phyloP scores from a whole-genome alignment of 2,113 vertebrate species.

The Chrysochloris asiatica region DNA sequence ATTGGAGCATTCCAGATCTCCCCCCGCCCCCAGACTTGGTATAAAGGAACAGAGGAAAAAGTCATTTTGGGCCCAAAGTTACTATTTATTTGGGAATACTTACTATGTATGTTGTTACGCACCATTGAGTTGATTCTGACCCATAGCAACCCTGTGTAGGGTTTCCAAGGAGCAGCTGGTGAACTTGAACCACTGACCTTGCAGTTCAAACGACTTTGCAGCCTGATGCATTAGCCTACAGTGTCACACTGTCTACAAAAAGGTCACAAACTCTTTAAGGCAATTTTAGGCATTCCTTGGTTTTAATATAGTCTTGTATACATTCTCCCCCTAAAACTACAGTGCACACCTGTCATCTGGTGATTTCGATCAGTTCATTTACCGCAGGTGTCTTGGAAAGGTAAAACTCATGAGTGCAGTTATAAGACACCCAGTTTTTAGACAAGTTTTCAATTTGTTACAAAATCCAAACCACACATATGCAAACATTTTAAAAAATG shows the following conservation, averaged over 20 bases:
- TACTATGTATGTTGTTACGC: too few species aligned
- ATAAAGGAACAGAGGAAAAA: slow-evolving; percentile 29
- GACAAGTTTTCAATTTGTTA: slow-evolving; percentile 17
- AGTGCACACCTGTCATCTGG: not conserved
- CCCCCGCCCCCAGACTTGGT: not conserved
- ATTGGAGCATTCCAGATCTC: not conserved
- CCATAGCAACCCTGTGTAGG: too few species aligned
- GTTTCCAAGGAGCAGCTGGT: too few species aligned
- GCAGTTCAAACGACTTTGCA: too few species aligned
- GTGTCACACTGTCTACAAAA: not conserved
- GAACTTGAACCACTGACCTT: too few species aligned
- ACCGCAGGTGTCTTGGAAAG: not conserved
- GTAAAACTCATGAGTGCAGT: not conserved
- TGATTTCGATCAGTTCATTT: not conserved
- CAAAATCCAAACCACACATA: not conserved
- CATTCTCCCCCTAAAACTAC: not conserved
- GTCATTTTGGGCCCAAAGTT: not conserved
- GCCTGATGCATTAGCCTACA: too few species aligned
- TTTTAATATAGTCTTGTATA: not conserved
- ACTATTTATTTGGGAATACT: not conserved
- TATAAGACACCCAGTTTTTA: not conserved
- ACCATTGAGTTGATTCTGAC: too few species aligned
- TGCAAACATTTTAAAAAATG: not conserved
- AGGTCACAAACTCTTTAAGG: not conserved
- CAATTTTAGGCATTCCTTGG: not conserved